Evolutionary conservation across 2,888 invertebrate species (phyloP), one percentile per base, ranked within the genome.

Genomic region (Lycocerus yunnanus): DNA sequence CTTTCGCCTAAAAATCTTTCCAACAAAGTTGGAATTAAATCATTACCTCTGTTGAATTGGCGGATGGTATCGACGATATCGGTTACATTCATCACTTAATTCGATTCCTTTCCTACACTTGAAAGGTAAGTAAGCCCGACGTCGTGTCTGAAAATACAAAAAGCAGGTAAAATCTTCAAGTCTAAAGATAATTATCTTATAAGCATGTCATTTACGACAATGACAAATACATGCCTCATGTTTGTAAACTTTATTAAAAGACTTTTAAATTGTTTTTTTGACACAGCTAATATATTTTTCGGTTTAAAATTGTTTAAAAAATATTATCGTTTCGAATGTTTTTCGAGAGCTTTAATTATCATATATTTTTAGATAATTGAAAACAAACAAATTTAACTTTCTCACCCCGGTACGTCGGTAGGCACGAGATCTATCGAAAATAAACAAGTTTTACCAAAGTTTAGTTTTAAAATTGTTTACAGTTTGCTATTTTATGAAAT

Each of bases 111-210:
- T n/a, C n/a, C 43, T n/a, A n/a, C 43, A 43, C 43, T 43, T 43
- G 5, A n/a, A 43, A 43, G 6, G n/a, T 63, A 13, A 63, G n/a
- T 63, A 13, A 63, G 61, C 61, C 8, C 18, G 11, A 18, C 14
- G 15, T 63, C 20, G 20, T 63, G 16, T 8, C 61, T 18, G 16
- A 63, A 63, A 63, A 20, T 63, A 18, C n/a, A 43, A 63, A 63
- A 14, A 63, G 8, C 61, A 63, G 61, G 61, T 63, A 63, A 20
- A 43, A 43, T 43, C 43, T 43, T 43, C n/a, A 20, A 18, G 18
- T 63, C 20, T n/a, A 18, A 63, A 63, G 61, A 63, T 63, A 63
- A 63, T 63, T 63, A 63, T 63, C 61, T 63, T 15, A 18, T n/a
- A n/a, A 63, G 20, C 61, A 13, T 18, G 15, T 63, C n/a, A 63